Base-by-base conservation (phyloP, 2,888 invertebrate genomes). In the Lissonota sp. region DNA sequence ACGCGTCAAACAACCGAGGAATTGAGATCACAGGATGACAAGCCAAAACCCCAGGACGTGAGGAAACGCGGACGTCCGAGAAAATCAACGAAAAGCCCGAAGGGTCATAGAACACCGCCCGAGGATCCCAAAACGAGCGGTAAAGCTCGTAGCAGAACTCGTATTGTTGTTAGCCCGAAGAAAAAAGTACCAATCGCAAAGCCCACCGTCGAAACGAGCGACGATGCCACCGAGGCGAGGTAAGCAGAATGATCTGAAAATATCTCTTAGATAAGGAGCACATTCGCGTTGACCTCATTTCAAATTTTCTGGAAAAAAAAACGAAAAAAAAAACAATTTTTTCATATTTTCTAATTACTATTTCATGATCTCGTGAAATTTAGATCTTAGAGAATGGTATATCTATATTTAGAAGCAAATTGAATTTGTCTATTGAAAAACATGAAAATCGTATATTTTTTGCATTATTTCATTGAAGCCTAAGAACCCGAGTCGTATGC, bases 11-110 rank as follows among this genome's bases (percentile, higher is more conserved):
- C 86, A 83, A 82, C 75, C 55, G 91, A 89, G 40, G 87, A 87
- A 12, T 70, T 84, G 6, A 84, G 84, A 66, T 67, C 76, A 72
- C 89, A 90, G 69, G 84, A 84, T n/a, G 89, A 90, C 14, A 89
- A 91, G 77, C 88, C 90, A 82, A 94, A 94, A 87, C 89, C 88
- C 8, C 87, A 87, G 44, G 91, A 92, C 72, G 87, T 85, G 0
- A 87, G 88, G 53, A 91, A 91, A 84, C 94, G 94, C 16, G 94
- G 94, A 0, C 92, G 94, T 63, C 94, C 94, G 6, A 93, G 94
- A 2, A 94, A 94, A 85, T 88, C 91, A 14, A 92, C 93, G 0
- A 90, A 91, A 72, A 90, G 90, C 53, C 91, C 91, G 0, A 91
- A 91, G 69, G 84, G 78, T 6, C 84, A 86, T 26, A 84, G 88